Conservation (phyloP, 2,797 vertebrate genomes). For the Agapornis canus region DNA sequence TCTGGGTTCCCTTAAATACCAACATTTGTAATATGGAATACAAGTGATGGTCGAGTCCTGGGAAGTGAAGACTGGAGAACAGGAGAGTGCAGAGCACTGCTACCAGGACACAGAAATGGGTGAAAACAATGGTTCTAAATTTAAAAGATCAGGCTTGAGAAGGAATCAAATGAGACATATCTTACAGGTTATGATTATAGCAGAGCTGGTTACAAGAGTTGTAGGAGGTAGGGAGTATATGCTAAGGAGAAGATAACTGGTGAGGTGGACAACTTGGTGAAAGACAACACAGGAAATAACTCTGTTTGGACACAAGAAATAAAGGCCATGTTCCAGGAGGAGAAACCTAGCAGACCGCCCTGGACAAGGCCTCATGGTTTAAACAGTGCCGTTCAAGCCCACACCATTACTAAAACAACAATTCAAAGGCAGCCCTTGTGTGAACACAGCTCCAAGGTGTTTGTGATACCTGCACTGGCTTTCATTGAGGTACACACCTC, state of each 20-base stretch:
- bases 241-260: background rate
- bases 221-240: background rate
- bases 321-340: background rate
- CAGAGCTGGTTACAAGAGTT: background rate
- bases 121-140: background rate
- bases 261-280: background rate
- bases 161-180: background rate
- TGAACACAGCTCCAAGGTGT: background rate
- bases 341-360: background rate
- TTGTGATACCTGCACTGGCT: background rate
- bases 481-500: slow-evolving; percentile 71
- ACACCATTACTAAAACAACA: background rate
- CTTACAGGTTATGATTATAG: background rate
- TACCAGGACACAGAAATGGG: background rate
- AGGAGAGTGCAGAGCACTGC: background rate
- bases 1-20: background rate
- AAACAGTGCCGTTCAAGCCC: background rate
- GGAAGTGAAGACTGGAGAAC: background rate
- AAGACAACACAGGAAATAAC: background rate
- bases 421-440: background rate
- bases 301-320: background rate
- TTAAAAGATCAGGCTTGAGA: background rate
- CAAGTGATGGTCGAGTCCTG: background rate
- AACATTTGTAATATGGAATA: background rate
- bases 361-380: background rate